Base-by-base conservation (phyloP, 2,797 vertebrate genomes). In the Melanogrammus aeglefinus region DNA sequence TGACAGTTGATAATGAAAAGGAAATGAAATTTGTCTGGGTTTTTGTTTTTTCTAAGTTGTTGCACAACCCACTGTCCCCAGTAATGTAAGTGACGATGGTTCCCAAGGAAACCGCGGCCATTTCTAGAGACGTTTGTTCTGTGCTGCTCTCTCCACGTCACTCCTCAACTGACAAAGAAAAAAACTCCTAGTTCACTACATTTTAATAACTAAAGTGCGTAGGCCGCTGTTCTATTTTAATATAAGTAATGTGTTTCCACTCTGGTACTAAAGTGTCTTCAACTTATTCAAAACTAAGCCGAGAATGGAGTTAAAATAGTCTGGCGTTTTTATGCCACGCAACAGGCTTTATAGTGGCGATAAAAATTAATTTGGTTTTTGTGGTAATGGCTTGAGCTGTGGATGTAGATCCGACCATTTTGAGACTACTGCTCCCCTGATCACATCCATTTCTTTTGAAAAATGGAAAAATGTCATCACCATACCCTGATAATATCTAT, bases 1-100 rank as follows among this genome's bases (percentile, higher is more conserved):
- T 21, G 18, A 35, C 24, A 27, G 74, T 33, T 36, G 33, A 18
- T 63, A 41, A 72, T 75, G 39, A 57, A 79, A 72, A 75, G 74
- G 44, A 41, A 79, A 72, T 75, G 77, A 63, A n/a, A 24, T 7
- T n/a, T 1, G 6, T n/a, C 13, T 16, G 44, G 6, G 13, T 51
- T 18, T 4, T 2, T 21, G 51, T n/a, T 63, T n/a, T 63, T 63
- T 24, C 6, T n/a, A 63, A 63, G 57, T 63, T n/a, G 57, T 63
- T 63, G 57, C 57, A 63, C 57, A 71, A 57, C 39, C 14, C 66
- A 29, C 16, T 14, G 12, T 76, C 31, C 36, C 57, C 57, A 39
- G 24, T 71, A 14, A 13, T 38, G 27, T 10, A 24, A 73, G 27
- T 33, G 6, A 9, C 38, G 24, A 16, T 7, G 41, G 47, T 63